These are phyloP conservation scores for Chaunax sp. DNA, from an alignment of 2,797 vertebrate species.

Conservation along the genomic window DNA sequence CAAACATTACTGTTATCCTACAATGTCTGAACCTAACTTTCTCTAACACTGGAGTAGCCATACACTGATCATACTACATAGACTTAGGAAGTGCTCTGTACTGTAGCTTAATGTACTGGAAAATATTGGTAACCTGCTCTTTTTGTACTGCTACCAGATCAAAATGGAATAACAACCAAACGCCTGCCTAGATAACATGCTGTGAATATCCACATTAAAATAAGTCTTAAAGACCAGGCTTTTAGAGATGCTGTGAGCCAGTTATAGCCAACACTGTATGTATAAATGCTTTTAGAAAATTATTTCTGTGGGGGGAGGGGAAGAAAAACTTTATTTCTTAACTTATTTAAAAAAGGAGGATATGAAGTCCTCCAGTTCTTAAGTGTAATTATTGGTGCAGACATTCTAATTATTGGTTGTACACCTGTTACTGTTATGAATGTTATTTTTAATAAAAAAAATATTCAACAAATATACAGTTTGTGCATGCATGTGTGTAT, in stretches of 20 bases:
- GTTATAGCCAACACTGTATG: conserved; percentile 71
- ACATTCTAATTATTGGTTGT: conserved; percentile 79
- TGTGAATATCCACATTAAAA: conserved; percentile 65
- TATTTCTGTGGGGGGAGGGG: conserved; percentile 32
- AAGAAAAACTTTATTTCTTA: conserved; percentile 76
- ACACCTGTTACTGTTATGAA: conserved; percentile 80
- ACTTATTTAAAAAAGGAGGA: conserved; percentile 83
- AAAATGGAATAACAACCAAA: conserved; percentile 65
- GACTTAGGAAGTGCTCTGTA: conserved; percentile 63
- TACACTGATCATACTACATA: conserved; percentile 67
- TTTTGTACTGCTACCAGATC: conserved; percentile 68
- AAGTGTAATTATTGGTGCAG: conserved; percentile 82
- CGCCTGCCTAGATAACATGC: conserved; percentile 67
- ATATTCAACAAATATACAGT: conserved; percentile 51
- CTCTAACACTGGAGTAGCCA: conserved; percentile 75
- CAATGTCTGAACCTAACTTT: conserved; percentile 58
- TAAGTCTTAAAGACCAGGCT: conserved; percentile 70
- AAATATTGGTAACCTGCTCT: conserved; percentile 64
- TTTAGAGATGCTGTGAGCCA: conserved; percentile 64
- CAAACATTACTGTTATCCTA: conserved; percentile 63
- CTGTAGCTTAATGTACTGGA: conserved; percentile 70
- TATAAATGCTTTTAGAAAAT: conserved; percentile 68
- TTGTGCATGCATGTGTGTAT: not conserved
- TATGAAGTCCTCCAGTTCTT: conserved; percentile 64
- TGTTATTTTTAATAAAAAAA: conserved; percentile 87